These are phyloP conservation scores for Uropetala carovei DNA, from an alignment of 2,888 invertebrate genomes.

Conservation along the genomic window DNA sequence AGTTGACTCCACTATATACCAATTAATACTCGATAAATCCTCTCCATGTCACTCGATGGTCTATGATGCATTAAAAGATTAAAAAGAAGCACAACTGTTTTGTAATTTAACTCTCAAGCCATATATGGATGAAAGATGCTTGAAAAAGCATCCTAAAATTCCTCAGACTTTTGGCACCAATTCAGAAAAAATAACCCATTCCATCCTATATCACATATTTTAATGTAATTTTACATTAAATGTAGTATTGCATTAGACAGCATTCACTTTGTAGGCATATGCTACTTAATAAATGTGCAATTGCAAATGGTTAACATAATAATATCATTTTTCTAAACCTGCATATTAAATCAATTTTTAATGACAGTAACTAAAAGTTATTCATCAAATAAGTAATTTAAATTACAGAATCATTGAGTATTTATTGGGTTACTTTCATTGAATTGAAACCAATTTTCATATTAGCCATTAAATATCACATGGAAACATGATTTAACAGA, in stretches of 20 bases:
- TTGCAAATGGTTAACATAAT: conserved; percentile 1
- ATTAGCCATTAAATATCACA: conserved; percentile 5
- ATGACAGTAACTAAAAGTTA: neutral
- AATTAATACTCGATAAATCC: conserved; percentile 43
- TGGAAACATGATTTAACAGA: conserved; percentile 42
- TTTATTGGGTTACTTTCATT: neutral
- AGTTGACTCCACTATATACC: conserved; percentile 44
- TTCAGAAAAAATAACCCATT: conserved; percentile 41
- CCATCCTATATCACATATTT: conserved; percentile 57
- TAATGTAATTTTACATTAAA: conserved; percentile 36
- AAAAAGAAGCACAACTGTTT: neutral
- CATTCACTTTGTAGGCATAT: conserved; percentile 23
- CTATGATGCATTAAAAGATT: conserved; percentile 43
- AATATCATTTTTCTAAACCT: neutral
- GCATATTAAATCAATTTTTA: neutral
- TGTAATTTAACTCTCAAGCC: conserved; percentile 27
- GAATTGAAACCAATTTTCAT: neutral
- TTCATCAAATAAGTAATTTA: conserved; percentile 10
- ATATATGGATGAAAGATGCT: conserved; percentile 31
- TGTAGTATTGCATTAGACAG: conserved; percentile 1
- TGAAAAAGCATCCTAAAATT: conserved; percentile 30
- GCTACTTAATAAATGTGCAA: conserved; percentile 26
- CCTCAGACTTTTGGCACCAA: conserved; percentile 17
- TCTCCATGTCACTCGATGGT: conserved; percentile 16
- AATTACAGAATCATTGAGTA: neutral